Percentiles rank a stretch among this genome's conserved stretches.
Evolutionary conservation across 2,888 invertebrate species (phyloP).

Genomic region (Anoplius nigerrimus): DNA sequence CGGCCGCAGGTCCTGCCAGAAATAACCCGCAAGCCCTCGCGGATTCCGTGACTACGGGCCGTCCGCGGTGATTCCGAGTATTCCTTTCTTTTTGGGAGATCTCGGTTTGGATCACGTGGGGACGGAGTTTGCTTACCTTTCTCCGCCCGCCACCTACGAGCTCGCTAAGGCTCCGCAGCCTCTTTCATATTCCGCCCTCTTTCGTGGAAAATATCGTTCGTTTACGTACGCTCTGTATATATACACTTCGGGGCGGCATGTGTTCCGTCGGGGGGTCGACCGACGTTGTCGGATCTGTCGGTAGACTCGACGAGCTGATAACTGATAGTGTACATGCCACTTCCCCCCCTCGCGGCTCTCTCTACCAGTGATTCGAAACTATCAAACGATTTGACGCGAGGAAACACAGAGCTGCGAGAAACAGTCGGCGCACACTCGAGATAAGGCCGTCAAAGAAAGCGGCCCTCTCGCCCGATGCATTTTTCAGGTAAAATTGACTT

Average conservation of each 20-base stretch:
- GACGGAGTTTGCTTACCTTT: slow-evolving; percentile 58
- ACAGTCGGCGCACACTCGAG: too few relatives aligned
- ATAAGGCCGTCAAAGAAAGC: too few relatives aligned
- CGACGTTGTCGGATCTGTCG: slow-evolving; percentile 11
- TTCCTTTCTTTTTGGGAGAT: slow-evolving; percentile 28
- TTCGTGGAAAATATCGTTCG: slow-evolving; percentile 57
- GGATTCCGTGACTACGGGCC: slow-evolving; percentile 28
- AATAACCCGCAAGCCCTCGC: too few relatives aligned
- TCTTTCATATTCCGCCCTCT: slow-evolving; percentile 56
- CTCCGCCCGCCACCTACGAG: slow-evolving; percentile 31
- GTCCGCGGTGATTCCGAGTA: slow-evolving; percentile 41
- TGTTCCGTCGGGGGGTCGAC: slow-evolving; percentile 19
- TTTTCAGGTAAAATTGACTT: too few relatives aligned
- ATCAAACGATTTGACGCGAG: too few relatives aligned
- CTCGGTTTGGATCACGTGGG: slow-evolving; percentile 46
- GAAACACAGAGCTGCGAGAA: too few relatives aligned
- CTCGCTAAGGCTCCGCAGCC: slow-evolving; percentile 18
- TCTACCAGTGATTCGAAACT: too few relatives aligned
- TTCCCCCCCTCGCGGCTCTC: too few relatives aligned
- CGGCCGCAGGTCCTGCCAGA: too few relatives aligned
- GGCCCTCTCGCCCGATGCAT: too few relatives aligned
- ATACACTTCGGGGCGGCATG: slow-evolving; percentile 44
- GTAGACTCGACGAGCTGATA: neutral
- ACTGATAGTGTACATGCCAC: neutral
- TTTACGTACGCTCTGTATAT: slow-evolving; percentile 53